Evolutionary conservation across 2,888 invertebrate species (phyloP).

Genomic region (Tiphia femorata): DNA sequence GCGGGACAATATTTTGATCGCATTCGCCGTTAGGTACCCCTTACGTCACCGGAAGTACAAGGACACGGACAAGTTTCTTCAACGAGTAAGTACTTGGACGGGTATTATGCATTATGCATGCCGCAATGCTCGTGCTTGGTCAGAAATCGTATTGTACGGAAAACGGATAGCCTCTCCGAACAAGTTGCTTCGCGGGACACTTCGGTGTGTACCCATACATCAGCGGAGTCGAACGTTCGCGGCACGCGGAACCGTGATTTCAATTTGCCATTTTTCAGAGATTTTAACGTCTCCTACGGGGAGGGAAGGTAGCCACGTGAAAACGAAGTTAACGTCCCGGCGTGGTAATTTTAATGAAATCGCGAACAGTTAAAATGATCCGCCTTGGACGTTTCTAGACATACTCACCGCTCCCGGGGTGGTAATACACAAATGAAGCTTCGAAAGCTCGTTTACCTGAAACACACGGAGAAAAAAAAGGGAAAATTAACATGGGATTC

Average conservation of each 20-base stretch:
- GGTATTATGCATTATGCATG: constrained; percentile 28
- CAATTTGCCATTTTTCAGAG: no score
- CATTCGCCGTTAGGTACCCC: no score
- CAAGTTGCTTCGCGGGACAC: no score
- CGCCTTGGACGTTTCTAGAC: constrained; percentile 1
- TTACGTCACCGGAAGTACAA: constrained; percentile 23
- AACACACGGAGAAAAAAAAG: constrained; percentile 34
- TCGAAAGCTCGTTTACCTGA: constrained; percentile 40
- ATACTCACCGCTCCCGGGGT: constrained; percentile 14
- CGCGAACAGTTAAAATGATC: neutral
- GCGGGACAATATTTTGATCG: no score
- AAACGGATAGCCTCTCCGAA: no score
- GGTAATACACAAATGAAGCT: neutral
- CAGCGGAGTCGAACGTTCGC: no score
- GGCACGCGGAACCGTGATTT: no score
- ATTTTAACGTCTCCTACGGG: no score
- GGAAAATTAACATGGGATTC: neutral
- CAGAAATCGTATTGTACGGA: constrained; percentile 17
- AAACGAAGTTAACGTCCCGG: no score
- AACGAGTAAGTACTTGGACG: constrained; percentile 17
- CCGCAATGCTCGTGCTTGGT: constrained; percentile 16
- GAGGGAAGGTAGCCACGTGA: no score
- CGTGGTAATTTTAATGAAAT: no score
- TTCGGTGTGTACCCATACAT: no score
- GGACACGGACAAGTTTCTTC: constrained; percentile 22